Conservation (phyloP, 2,113 vertebrate species). For the Pagrus major region DNA sequence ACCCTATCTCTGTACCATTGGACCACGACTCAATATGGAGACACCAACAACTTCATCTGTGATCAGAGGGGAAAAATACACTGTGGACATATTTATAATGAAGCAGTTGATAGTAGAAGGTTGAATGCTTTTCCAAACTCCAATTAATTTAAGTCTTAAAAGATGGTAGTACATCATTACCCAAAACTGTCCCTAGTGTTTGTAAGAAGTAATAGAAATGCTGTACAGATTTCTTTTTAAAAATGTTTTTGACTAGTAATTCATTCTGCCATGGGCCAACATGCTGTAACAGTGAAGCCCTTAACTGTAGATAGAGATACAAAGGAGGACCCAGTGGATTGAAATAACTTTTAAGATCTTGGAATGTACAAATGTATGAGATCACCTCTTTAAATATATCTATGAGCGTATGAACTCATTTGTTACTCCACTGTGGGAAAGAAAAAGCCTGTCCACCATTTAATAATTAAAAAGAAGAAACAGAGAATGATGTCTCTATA, state of each 20-base stretch:
- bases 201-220: no score
- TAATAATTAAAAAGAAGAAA: neutral
- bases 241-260: no score
- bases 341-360: neutral
- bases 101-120: no score
- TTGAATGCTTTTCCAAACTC: neutral
- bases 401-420: neutral
- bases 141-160: neutral
- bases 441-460: neutral
- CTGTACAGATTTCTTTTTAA: no score
- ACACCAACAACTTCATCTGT: neutral
- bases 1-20: neutral
- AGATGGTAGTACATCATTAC: no score
- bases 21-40: neutral
- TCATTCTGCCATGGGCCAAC: neutral
- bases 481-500: neutral
- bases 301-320: neutral
- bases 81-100: neutral
- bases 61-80: neutral
- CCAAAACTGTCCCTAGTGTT: no score
- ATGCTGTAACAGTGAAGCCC: no score
- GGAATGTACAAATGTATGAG: neutral
- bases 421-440: neutral
- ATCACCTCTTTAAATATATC: neutral
- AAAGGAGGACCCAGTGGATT: neutral